Evolutionary conservation across 2,888 invertebrate genomes (phyloP), one percentile per base, ranked within the genome.

Genomic region (Blastobasis adustella): DNA sequence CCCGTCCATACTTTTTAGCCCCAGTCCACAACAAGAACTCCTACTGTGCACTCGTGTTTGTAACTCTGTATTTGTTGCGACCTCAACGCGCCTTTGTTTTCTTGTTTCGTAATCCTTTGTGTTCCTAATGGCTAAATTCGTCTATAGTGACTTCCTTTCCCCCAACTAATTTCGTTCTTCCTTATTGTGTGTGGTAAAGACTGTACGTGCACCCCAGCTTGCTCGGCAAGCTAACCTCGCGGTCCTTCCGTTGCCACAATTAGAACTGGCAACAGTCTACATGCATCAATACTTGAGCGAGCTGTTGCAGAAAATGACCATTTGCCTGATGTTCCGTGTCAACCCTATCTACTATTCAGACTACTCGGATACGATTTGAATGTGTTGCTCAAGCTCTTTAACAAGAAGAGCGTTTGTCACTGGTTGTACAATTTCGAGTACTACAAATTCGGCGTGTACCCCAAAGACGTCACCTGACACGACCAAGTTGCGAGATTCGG

Each of bases 291-390:
- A 66, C 72, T 73, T 70, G 67, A 77, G 66, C 76, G 73, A 77
- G 52, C 60, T 82, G 54, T 60, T 81, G 62, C 84, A 86, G 79
- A 89, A 87, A 79, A 89, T 89, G 89, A 86, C 79, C 66, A 86
- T 88, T 74, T 72, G 74, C 57, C 68, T 88, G 57, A 77, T 74
- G 77, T 91, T 84, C 74, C 90, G 92, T 63, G 86, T 91, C 62
- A 91, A 92, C 78, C 92, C 92, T 53, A 92, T 92, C 69, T 92
- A 92, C 76, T 92, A 92, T 76, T 92, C 92, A 50, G 92, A 92
- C 76, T 92, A 92, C 69, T 92, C 92, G 65, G 92, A 92, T 91
- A 92, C 92, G 89, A 89, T 81, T 58, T 83, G 79, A 71, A 73
- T 58, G 73, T 77, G 45, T 65, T 69, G 60, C 61, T 76, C 57